Evolutionary conservation across 1,140 invertebrate genomes (phyloP).

Genomic region (Eupristina koningsbergeri): DNA sequence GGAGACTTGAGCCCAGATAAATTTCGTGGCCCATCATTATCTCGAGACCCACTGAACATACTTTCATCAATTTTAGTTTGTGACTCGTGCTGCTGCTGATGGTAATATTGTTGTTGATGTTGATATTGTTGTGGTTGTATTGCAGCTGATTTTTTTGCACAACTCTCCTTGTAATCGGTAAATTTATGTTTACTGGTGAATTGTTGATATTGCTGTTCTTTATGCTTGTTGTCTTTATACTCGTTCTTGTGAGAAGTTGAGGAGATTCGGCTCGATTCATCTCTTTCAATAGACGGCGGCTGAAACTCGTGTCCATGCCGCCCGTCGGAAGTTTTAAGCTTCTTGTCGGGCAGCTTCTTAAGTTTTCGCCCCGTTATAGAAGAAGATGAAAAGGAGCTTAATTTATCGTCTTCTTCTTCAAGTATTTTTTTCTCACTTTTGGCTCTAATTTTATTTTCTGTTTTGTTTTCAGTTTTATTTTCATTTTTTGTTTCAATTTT

Average conservation of each 20-base stretch:
- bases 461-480: slow-evolving; percentile 45
- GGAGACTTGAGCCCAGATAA: slow-evolving; percentile 68
- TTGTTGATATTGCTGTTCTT: slow-evolving; percentile 59
- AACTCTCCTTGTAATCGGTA: slow-evolving; percentile 38
- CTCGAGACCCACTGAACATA: slow-evolving; percentile 71
- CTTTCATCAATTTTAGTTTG: slow-evolving; percentile 72
- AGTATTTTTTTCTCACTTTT: slow-evolving; percentile 48
- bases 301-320: slow-evolving; percentile 82
- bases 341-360: slow-evolving; percentile 84
- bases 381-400: slow-evolving; percentile 41
- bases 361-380: slow-evolving; percentile 73
- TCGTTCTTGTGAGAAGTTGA: slow-evolving; percentile 65
- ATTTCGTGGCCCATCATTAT: slow-evolving; percentile 73
- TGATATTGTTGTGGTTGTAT: slow-evolving; percentile 47
- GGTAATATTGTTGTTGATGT: slow-evolving; percentile 62
- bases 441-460: slow-evolving; percentile 42
- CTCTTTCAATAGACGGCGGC: slow-evolving; percentile 82
- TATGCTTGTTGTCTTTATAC: slow-evolving; percentile 52
- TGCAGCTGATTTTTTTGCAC: slow-evolving; percentile 54
- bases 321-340: slow-evolving; percentile 90
- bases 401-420: slow-evolving; percentile 14
- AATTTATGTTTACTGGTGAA: slow-evolving; percentile 40
- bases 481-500: slow-evolving; percentile 47
- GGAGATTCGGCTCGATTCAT: slow-evolving; percentile 78
- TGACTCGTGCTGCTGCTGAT: slow-evolving; percentile 74